Base-by-base conservation (phyloP, 2,797 vertebrate genomes). In the Schizopygopsis pylzovi region DNA sequence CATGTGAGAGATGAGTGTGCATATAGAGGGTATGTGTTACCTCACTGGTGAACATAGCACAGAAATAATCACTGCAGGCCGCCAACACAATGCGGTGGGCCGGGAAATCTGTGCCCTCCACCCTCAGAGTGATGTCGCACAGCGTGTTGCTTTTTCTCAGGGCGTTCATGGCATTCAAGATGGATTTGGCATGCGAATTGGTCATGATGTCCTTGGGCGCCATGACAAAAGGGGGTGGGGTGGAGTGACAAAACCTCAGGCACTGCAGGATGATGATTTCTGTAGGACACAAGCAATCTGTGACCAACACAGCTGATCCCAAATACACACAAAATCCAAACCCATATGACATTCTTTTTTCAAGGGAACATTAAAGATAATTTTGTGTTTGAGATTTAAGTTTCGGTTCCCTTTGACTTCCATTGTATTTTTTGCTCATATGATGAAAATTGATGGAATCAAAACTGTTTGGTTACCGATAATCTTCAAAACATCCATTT, bases 151-250 rank as follows among this genome's bases (percentile, higher is more conserved):
- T 99, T 94, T 99, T 99, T 88, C 98, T 95, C 88, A 99, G 96
- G 1, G 97, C 95, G 91, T 99, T 99, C 98, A 99, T 99, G 59
- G 98, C 97, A 79, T 99, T 99, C 89, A 99, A 96, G 94, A 99
- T 99, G 92, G 98, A 98, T 90, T 99, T 99, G 92, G 98, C 98
- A 25, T 99, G 98, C 22, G 97, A 98, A 89, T 99, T 99, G 88
- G 98, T 99, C 98, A 99, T 99, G 94, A 99, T 98, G 94, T 99
- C 98, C 94, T 98, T 99, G 92, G 98, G 98, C 90, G 98, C 98
- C 98, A 99, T 99, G 94, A 89, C 75, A 43, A 90, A 87, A 67
- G 85, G 89, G 87, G 88, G 86, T 54, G 83, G 86, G 75, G 89
- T 71, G 82, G 77, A 81, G 72, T 77, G 89, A 76, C 87, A 87